Conservation (phyloP, 2,797 vertebrate species). For the Anisognathus igniventris region DNA sequence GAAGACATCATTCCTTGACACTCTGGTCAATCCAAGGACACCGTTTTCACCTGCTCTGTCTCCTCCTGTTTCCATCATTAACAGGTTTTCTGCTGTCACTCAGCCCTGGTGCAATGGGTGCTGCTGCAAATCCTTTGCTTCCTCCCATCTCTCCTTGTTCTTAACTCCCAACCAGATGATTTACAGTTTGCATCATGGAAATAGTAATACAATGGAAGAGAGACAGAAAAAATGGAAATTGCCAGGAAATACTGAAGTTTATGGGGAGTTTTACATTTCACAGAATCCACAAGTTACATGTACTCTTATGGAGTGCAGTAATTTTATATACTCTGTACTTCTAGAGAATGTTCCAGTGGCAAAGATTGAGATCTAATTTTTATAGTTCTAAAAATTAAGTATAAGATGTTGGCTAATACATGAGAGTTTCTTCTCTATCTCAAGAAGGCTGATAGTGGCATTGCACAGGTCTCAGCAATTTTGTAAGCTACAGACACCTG, state of each 20-base stretch:
- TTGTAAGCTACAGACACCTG: neutral
- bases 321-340: neutral
- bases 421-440: neutral
- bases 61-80: neutral
- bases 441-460: neutral
- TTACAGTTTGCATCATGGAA: neutral
- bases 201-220: neutral
- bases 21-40: accelerated
- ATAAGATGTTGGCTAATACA: neutral
- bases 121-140: neutral
- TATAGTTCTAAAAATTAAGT: neutral
- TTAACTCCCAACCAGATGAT: neutral
- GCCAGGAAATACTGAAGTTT: neutral
- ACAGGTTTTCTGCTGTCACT: neutral
- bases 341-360: neutral
- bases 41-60: neutral
- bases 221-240: neutral
- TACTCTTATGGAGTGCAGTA: neutral
- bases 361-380: neutral
- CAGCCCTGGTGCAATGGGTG: neutral
- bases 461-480: neutral
- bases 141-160: neutral
- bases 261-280: neutral
- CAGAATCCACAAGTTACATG: neutral
- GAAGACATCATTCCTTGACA: neutral